A percentile compares a stretch with the other conserved stretches of the same genome.
Conservation (phyloP, 2,113 vertebrate genomes). For the Silurus glanis region DNA sequence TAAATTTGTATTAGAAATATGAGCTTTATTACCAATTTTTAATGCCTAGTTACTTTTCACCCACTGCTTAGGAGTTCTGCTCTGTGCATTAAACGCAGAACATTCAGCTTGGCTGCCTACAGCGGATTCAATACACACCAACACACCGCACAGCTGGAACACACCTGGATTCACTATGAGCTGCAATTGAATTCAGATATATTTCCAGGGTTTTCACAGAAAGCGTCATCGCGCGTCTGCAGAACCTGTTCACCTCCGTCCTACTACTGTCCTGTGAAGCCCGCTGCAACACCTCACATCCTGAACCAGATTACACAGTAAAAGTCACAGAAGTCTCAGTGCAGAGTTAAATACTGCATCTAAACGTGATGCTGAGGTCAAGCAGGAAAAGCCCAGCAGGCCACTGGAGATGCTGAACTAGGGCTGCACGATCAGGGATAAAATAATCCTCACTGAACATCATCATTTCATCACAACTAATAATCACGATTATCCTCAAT, state of each 20-base stretch:
- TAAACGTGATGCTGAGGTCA: neutral
- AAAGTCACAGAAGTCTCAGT: neutral
- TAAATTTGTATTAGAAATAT: too few relatives aligned
- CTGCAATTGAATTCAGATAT: neutral
- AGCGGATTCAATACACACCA: neutral
- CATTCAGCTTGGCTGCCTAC: neutral
- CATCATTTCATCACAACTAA: too few relatives aligned
- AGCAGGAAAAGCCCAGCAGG: neutral
- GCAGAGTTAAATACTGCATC: neutral
- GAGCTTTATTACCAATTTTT: too few relatives aligned
- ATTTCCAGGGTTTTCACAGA: neutral
- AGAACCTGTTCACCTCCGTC: neutral
- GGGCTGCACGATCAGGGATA: too few relatives aligned
- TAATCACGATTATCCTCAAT: too few relatives aligned
- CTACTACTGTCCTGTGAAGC: neutral
- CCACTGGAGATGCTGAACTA: neutral
- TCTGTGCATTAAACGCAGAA: neutral
- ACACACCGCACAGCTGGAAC: neutral
- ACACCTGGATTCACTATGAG: neutral
- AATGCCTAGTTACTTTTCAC: too few relatives aligned
- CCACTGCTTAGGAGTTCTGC: neutral
- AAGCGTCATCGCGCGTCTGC: neutral
- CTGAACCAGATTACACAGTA: neutral
- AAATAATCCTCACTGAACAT: too few relatives aligned
- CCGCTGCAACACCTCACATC: too few relatives aligned